Evolutionary conservation across 2,797 vertebrate species (phyloP).

Genomic region (Gymnothorax reevesii): DNA sequence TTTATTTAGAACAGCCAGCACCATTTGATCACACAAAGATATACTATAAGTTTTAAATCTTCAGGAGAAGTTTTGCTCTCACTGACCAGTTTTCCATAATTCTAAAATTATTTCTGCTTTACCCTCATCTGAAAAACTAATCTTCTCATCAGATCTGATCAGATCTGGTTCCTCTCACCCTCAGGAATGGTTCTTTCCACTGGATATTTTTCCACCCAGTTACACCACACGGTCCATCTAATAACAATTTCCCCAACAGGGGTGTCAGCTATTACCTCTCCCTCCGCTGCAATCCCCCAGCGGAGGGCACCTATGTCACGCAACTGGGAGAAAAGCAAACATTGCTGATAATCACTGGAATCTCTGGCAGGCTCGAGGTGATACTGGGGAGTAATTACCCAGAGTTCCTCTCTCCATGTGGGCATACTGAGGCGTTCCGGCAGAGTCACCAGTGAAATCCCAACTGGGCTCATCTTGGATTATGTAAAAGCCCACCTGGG

Average conservation of each 20-base stretch:
- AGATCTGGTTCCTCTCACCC: not conserved
- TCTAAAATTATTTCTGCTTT: not conserved
- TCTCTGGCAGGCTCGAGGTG: not conserved
- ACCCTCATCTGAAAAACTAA: not conserved
- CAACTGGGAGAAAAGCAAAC: not conserved
- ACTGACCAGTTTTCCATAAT: not conserved
- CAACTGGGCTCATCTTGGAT: not conserved
- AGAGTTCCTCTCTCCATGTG: not conserved
- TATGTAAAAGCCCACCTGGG: not conserved
- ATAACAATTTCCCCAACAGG: not conserved
- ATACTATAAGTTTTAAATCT: not conserved
- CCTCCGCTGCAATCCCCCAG: not conserved
- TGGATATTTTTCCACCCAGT: not conserved
- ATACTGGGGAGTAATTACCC: not conserved
- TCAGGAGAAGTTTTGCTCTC: not conserved
- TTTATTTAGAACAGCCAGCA: not conserved
- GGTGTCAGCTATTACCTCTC: not conserved
- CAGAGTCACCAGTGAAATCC: not conserved
- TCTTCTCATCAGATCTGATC: not conserved
- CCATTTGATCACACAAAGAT: not conserved
- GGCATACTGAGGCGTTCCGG: not conserved
- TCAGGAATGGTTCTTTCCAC: not conserved
- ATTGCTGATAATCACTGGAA: not conserved
- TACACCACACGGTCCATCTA: not conserved
- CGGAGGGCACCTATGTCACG: not conserved